Base-by-base conservation (phyloP, 2,797 vertebrate species). In the Liparis tanakae region DNA sequence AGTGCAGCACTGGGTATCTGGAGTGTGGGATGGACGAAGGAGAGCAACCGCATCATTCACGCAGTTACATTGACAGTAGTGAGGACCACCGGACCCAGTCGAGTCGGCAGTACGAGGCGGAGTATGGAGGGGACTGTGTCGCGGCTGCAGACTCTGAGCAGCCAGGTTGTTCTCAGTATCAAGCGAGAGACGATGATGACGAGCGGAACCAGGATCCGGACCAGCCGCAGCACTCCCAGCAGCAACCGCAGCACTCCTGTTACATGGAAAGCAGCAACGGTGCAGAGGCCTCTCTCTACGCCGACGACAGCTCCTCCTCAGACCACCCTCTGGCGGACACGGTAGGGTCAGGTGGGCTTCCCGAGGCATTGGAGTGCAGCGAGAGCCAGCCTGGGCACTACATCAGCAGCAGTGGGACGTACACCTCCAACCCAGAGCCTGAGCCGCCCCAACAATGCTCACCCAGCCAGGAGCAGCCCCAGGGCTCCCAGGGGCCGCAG, bases 371-470 rank as follows among this genome's bases (percentile, higher is more conserved):
- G 79, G 94, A 94, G 76, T 91, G 93, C 76, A 92, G 83, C 0
- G 93, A 94, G 73, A 94, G 93, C 70, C 92, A 94, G 82, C 62
- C 93, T 1, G 93, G 93, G 1, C 80, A 89, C 6, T 94, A 86
- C 82, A 95, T 96, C 79, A 95, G 94, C 83, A 95, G 95, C 85
- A 95, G 94, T 22, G 95, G 93, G 34, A 94, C 93, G 3, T 95
- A 95, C 79, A 88, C 81, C 10, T 67, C 90, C 17, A 91, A 89
- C 68, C 74, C 90, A 67, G 93, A 94, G 30, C 86, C 90, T 17
- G 92, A 92, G 60, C 66, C 61, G 7, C 76, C 72, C 15, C 83
- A 88, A 3, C 87, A 84, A 54, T 89, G 86, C 83, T 92, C 89
- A n/a, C 83, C 89, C 3, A 83, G 85, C 60, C 85, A 78, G 33